These are phyloP conservation scores for Paradoxurus hermaphroditus DNA, from an alignment of 2,113 vertebrate genomes.

Conservation along the genomic window DNA sequence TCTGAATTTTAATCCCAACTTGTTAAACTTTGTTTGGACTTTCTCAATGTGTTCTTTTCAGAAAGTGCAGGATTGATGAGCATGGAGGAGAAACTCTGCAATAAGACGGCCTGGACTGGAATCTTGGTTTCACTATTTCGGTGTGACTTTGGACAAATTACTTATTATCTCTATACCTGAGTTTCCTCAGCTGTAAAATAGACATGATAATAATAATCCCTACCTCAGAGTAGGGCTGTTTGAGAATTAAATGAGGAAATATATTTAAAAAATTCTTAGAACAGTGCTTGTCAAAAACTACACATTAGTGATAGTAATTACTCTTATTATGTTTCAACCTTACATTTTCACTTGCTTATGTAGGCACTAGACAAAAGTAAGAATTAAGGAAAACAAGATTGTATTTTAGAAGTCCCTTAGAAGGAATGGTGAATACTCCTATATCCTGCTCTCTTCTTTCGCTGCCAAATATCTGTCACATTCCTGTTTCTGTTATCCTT, in stretches of 20 bases:
- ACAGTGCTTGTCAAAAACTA: not conserved
- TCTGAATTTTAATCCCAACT: conserved; percentile 23
- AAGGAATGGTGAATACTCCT: not conserved
- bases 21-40: conserved; percentile 40
- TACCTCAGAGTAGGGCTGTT: not conserved
- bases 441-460: not conserved
- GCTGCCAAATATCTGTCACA: not conserved
- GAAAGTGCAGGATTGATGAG: not conserved
- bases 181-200: not conserved
- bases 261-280: not conserved
- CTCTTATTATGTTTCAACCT: not conserved
- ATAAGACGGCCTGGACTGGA: not conserved
- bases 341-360: not conserved
- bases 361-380: not conserved
- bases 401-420: not conserved
- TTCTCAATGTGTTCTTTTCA: conserved; percentile 16
- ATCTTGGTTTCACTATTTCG: not conserved
- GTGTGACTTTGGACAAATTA: conserved; percentile 2
- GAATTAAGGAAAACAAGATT: not conserved
- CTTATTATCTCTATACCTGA: not conserved
- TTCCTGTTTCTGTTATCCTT: conserved; percentile 6
- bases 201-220: not conserved
- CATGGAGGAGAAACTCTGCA: not conserved
- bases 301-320: not conserved
- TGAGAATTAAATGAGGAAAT: not conserved